Evolutionary conservation across 2,888 invertebrate species (phyloP), one percentile per base, ranked within the genome.

Genomic region (Polydrusus pterygomalis): DNA sequence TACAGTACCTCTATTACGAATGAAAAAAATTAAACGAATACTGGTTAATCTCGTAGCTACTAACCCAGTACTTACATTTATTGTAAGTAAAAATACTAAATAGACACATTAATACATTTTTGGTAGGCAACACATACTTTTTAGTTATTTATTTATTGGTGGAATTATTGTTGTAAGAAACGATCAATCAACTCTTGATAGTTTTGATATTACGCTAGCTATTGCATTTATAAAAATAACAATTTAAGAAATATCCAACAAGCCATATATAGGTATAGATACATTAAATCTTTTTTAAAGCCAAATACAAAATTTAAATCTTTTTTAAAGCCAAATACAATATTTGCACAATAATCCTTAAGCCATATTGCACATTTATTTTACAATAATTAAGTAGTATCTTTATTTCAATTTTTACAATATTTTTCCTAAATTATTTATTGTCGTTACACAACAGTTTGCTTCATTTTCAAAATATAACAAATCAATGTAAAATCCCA

Each of bases 381-480:
- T 62, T 62, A 70, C 62, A 70, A 10, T 62, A 47, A 63, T 6
- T 65, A 45, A 47, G 43, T 51, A 38, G 51, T 51, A 67, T 9
- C 13, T 13, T 38, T 67, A 68, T 25, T 58, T 15, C 30, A 13
- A 20, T 68, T 68, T 68, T 34, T 68, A 56, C 51, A 54, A 30
- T n/a, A 47, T 72, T 77, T 73, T n/a, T 82, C 85, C 86, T 86
- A 86, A 86, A 84, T 85, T 87, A 87, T 83, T 88, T 88, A 88
- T 88, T 87, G 87, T 87, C 87, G 85, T 85, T 87, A 87, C 87
- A 88, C 88, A 88, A 87, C 88, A 88, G 87, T 87, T 75, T 81
- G 56, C 65, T 63, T 75, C 34, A 67, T 51, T 79, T 79, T 78
- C 74, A 76, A 80, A 79, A 81, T 64, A 56, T 40, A 64, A 54